These are phyloP conservation scores for Sternotherus odoratus DNA, from an alignment of 2,797 vertebrate genomes.

Conservation along the genomic window DNA sequence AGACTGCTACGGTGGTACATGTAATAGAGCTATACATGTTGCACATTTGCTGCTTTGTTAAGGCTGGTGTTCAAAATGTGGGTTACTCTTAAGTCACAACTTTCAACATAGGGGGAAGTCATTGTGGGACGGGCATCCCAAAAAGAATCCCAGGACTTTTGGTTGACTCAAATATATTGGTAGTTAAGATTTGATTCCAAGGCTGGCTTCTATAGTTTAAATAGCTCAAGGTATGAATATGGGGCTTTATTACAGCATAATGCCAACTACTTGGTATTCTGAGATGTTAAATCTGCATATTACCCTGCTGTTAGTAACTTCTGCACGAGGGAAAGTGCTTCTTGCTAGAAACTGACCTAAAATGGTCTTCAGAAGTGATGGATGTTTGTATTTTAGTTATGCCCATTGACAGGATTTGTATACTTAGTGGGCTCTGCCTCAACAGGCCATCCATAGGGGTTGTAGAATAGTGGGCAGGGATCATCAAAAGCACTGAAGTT, in stretches of 20 bases:
- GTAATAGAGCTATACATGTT: fast-evolving
- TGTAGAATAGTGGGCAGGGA: neutral
- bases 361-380: neutral
- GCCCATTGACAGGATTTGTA: neutral
- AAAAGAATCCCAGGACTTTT: neutral
- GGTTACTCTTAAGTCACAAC: neutral
- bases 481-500: neutral
- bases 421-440: neutral
- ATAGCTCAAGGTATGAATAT: fast-evolving
- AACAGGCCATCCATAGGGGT: neutral
- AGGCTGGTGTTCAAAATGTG: no score
- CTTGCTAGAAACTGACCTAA: fast-evolving
- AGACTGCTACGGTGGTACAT: fast-evolving
- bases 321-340: neutral
- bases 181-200: neutral
- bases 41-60: neutral
- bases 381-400: fast-evolving
- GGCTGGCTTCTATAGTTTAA: neutral
- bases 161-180: neutral
- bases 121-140: neutral
- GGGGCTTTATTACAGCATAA: neutral
- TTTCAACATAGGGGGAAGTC: neutral
- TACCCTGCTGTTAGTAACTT: neutral
- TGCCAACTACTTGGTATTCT: no score
- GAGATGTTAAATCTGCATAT: fast-evolving